These are phyloP conservation scores for Melinaea marsaeus DNA, from an alignment of 2,888 invertebrate species.

Conservation along the genomic window DNA sequence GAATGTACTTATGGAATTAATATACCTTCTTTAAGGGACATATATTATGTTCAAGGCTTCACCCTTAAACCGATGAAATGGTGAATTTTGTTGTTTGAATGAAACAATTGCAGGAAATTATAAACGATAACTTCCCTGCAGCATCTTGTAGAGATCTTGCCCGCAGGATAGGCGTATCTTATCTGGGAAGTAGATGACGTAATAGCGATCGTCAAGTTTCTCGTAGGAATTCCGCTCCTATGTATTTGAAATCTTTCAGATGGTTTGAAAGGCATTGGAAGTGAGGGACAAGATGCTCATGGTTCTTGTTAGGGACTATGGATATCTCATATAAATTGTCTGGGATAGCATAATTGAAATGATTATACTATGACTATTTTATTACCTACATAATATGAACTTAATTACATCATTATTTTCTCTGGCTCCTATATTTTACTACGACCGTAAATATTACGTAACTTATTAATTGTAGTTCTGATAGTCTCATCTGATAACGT, in stretches of 20 bases:
- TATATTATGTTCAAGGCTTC: too few relatives aligned
- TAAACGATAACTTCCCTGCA: constrained; percentile 11
- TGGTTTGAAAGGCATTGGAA: constrained; percentile 15
- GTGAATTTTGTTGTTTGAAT: not conserved
- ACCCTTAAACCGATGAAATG: too few relatives aligned
- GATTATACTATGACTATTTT: constrained; percentile 16
- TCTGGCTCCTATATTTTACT: constrained; percentile 14
- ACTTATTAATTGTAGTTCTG: not conserved
- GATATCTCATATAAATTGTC: constrained; percentile 14
- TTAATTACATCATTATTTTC: constrained; percentile 14
- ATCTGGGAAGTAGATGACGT: constrained; percentile 25
- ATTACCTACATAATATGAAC: constrained; percentile 12
- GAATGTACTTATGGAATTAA: too few relatives aligned
- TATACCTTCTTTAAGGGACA: too few relatives aligned
- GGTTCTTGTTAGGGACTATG: constrained; percentile 11
- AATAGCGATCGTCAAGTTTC: constrained; percentile 26
- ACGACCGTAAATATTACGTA: constrained; percentile 11
- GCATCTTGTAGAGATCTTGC: constrained; percentile 22
- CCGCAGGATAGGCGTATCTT: constrained; percentile 25
- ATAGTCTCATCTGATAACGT: not conserved
- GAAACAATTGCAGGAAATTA: not conserved
- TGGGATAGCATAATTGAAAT: constrained; percentile 11
- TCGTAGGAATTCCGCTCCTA: constrained; percentile 20
- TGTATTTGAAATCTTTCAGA: constrained; percentile 14
- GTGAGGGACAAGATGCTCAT: constrained; percentile 14